phyloP scores from a whole-genome alignment of 1,140 invertebrate species.

The Ceratina japonica region DNA sequence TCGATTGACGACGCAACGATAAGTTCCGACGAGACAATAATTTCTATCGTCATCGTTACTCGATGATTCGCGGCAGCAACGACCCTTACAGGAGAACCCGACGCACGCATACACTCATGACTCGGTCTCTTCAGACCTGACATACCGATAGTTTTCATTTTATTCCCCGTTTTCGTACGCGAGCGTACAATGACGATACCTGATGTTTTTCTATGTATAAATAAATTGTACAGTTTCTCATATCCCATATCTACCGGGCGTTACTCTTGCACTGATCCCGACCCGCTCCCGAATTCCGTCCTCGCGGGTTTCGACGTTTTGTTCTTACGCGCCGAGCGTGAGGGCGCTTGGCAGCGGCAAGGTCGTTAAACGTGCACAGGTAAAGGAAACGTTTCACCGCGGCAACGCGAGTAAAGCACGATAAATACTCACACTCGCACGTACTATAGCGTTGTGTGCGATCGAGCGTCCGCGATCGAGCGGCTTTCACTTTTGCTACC shows the following conservation, averaged over 20 bases:
- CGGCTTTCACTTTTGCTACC: constrained; percentile 72
- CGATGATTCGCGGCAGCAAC: too few relatives aligned
- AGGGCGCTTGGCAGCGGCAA: constrained; percentile 48
- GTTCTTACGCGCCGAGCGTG: constrained; percentile 16
- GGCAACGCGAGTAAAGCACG: constrained; percentile 5
- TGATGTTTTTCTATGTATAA: constrained; percentile 41
- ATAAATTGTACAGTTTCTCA: constrained; percentile 48
- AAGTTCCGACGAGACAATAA: constrained; percentile 20
- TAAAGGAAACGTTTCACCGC: constrained; percentile 45
- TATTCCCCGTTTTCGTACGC: constrained; percentile 27
- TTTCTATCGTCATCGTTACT: neutral
- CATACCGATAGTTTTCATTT: neutral
- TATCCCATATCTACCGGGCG: neutral
- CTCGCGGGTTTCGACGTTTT: constrained; percentile 1
- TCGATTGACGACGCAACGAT: neutral
- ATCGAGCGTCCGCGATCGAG: constrained; percentile 59
- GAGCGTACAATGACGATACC: constrained; percentile 25
- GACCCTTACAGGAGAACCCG: too few relatives aligned
- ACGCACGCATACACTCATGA: too few relatives aligned
- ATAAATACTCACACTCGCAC: too few relatives aligned
- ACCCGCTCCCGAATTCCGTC: constrained; percentile 38
- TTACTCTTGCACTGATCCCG: neutral
- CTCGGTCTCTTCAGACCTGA: too few relatives aligned
- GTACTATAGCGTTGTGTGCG: constrained; percentile 37
- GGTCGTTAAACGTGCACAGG: constrained; percentile 48